Base-by-base conservation (phyloP, 2,888 invertebrate species). In the Oegoconia quadripuncta region DNA sequence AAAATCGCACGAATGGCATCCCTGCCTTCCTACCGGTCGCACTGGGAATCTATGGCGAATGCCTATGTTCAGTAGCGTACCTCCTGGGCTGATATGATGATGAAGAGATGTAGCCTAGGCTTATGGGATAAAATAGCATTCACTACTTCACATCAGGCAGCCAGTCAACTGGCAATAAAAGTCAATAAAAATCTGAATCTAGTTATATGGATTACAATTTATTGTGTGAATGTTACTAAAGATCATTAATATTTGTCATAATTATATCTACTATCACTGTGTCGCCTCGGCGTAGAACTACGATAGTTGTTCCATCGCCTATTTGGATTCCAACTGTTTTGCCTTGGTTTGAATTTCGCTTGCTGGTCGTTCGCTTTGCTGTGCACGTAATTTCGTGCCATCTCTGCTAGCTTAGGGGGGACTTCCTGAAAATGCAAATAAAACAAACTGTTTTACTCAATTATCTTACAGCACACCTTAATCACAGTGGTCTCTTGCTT, bases 361-460 rank as follows among this genome's bases (percentile, higher is more conserved):
- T 70, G 57, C 18, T 51, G 52, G 14, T 70, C 67, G 35, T 57
- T 63, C 3, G 40, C 37, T 48, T 76, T 82, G 2, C 59, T 53
- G 16, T 44, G 13, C 11, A 49, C 40, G 39, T 63, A 69, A n/a
- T 64, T 68, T 27, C 56, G 62, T 6, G 72, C 71, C 51, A 86
- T 59, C 0, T 74, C 58, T 18, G 59, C 39, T 34, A 87, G 46
- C 23, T 76, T 76, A 20, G 48, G 20, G n/a, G 83, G 74, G 22
- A 82, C 55, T 50, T 75, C 76, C 84, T 84, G 59, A 32, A 59
- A 46, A 18, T 18, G 2, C 13, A 32, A 7, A 31, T 5, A 23
- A 23, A 41, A 22, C 7, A 22, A 26, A 28, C 11, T 25, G 31
- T 34, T 8, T 15, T 25, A 31, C 31, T 29, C 26, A n/a, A n/a